phyloP scores from a whole-genome alignment of 2,888 invertebrate genomes.

The Parascotia fuliginaria region DNA sequence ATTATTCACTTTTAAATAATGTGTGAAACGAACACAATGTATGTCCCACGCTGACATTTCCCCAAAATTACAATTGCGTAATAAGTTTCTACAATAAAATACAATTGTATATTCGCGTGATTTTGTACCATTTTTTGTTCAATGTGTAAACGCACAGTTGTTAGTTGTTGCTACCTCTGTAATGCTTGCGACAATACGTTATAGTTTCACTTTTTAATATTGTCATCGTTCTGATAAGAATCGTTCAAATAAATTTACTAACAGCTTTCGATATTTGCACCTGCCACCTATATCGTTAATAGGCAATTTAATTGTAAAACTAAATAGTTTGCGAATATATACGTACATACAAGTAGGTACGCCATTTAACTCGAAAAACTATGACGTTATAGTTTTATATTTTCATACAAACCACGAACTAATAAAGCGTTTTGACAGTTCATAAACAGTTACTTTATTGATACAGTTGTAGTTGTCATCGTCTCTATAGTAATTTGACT shows the following conservation, averaged over 20 bases:
- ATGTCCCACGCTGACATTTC: not conserved
- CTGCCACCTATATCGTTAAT: too few relatives aligned
- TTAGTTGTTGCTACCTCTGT: not conserved
- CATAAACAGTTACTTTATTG: too few relatives aligned
- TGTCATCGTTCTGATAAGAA: not conserved
- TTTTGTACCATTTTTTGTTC: conserved; percentile 3
- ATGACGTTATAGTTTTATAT: too few relatives aligned
- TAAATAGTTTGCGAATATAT: too few relatives aligned
- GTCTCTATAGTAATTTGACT: too few relatives aligned
- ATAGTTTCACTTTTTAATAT: conserved; percentile 4
- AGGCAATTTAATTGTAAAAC: too few relatives aligned
- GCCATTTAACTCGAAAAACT: too few relatives aligned
- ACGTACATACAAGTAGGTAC: too few relatives aligned
- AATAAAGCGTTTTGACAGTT: too few relatives aligned
- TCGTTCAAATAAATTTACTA: not conserved
- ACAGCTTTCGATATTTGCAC: not conserved
- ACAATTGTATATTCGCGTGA: conserved; percentile 3
- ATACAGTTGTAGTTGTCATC: too few relatives aligned
- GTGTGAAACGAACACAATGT: not conserved
- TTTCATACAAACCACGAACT: too few relatives aligned
- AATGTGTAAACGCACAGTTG: conserved; percentile 1
- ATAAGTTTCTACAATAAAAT: not conserved
- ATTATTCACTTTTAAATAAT: not conserved
- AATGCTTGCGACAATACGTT: conserved; percentile 1
- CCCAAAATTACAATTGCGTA: not conserved